Evolutionary conservation across 2,888 invertebrate species (phyloP), one percentile per base, ranked within the genome.

Genomic region (Epicampocera succincta): DNA sequence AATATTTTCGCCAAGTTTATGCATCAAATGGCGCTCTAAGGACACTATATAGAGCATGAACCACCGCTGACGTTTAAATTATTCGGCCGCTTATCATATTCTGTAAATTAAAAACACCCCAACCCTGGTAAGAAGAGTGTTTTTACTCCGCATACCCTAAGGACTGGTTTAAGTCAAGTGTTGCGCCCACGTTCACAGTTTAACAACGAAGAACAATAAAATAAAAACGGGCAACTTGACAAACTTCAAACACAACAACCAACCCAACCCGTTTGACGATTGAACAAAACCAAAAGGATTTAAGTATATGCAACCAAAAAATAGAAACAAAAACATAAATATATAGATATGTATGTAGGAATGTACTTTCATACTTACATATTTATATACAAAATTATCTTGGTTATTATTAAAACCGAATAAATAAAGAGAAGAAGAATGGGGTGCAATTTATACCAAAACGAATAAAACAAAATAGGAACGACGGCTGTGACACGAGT

Each of bases 151-250:
- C 40, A 76, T 74, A 56, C 69, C 69, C 58, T 66, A n/a, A 54
- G 58, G 75, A 54, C 71, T 50, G 73, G 61, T 78, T 78, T 74
- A 79, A 81, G 83, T 80, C 84, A 84, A 84, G 79, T 83, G 80
- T 82, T 84, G 76, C 83, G 84, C 83, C 83, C 85, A 85, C 85
- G 85, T 80, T 85, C 84, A 85, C 83, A 84, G 85, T 76, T 85
- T 84, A 85, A 72, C 77, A 78, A 63, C 60, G 40, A 79, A 58
- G 12, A 33, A 46, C 40, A 50, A 78, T 19, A 3, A 71, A 69
- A 44, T 48, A 21, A 46, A 42, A 44, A 29, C 38, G 19, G 8
- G 25, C 60, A 50, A 52, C 33, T 33, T 58, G 66, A 69, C 12
- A 54, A 66, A 42, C 48, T 54, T 54, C 40, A 77, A 68, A 82